Evolutionary conservation across 1,140 invertebrate genomes (phyloP).

Genomic region (Piezodorus guildinii): DNA sequence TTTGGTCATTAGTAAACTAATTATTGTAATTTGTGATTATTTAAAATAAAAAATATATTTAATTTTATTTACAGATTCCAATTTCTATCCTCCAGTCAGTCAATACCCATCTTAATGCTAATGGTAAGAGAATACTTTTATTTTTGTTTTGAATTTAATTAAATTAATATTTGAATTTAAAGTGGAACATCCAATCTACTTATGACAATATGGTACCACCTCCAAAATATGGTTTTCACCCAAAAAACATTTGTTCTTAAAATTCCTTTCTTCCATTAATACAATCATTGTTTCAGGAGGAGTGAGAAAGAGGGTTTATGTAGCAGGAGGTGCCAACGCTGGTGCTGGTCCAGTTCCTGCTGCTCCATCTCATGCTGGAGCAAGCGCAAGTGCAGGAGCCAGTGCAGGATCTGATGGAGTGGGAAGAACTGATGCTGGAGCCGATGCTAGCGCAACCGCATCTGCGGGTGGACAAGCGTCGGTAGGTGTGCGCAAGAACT

Average conservation of each 20-base stretch:
- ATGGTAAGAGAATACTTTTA: background rate
- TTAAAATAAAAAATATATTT: background rate
- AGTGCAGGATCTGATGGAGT: conserved; percentile 22
- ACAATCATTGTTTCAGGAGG: background rate
- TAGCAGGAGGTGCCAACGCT: background rate
- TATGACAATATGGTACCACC: too few relatives aligned
- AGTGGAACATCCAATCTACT: too few relatives aligned
- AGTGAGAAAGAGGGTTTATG: background rate
- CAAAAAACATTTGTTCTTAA: too few relatives aligned
- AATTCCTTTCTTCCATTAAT: too few relatives aligned
- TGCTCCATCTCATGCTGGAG: conserved; percentile 22
- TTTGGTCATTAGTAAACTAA: too few relatives aligned
- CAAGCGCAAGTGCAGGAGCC: conserved; percentile 24
- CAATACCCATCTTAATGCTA: background rate
- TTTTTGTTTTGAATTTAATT: too few relatives aligned
- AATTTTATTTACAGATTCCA: conserved; percentile 1
- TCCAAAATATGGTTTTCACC: too few relatives aligned
- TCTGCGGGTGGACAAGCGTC: conserved; percentile 5
- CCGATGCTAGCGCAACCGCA: conserved; percentile 17
- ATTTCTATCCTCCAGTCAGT: conserved; percentile 3
- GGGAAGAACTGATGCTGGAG: conserved; percentile 20
- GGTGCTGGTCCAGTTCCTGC: conserved; percentile 8
- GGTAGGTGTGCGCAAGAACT: background rate
- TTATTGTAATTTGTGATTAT: too few relatives aligned
- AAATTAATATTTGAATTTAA: too few relatives aligned